Conservation (phyloP, 2,797 vertebrate species). For the Hybognathus amarus region DNA sequence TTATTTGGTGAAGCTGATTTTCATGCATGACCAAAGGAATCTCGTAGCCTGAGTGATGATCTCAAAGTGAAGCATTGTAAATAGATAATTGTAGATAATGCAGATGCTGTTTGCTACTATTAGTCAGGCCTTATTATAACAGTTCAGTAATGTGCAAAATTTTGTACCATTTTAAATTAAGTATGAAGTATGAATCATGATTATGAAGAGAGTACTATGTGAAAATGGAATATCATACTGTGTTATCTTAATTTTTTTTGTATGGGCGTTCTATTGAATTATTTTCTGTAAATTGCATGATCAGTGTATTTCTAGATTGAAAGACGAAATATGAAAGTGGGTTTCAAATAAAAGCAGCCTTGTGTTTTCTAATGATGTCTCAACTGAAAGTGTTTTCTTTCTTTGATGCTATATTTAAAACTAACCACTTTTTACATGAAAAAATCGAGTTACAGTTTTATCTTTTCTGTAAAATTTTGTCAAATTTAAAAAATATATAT, state of each 20-base stretch:
- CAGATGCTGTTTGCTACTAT: conserved; percentile 22
- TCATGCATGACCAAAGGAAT: conserved; percentile 22
- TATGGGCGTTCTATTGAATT: neutral
- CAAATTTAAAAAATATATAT: no score
- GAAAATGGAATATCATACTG: conserved; percentile 24
- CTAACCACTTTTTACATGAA: neutral
- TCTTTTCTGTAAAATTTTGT: no score
- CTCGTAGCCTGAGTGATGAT: neutral
- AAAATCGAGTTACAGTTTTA: neutral
- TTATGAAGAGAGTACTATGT: conserved; percentile 1
- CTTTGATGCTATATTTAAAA: neutral
- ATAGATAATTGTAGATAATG: conserved; percentile 5
- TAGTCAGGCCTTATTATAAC: neutral
- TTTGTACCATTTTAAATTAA: conserved; percentile 36
- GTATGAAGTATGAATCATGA: neutral
- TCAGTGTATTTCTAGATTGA: neutral
- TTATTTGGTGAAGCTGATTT: conserved; percentile 6
- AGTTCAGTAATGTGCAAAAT: neutral
- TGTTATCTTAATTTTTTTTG: neutral
- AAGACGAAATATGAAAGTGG: neutral
- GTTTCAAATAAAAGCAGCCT: neutral
- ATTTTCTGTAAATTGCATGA: neutral
- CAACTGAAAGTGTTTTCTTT: neutral
- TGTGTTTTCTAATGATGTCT: neutral
- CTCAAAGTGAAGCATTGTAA: conserved; percentile 20